Base-by-base conservation (phyloP, 2,113 vertebrate genomes). In the Anser brachyrhynchus region DNA sequence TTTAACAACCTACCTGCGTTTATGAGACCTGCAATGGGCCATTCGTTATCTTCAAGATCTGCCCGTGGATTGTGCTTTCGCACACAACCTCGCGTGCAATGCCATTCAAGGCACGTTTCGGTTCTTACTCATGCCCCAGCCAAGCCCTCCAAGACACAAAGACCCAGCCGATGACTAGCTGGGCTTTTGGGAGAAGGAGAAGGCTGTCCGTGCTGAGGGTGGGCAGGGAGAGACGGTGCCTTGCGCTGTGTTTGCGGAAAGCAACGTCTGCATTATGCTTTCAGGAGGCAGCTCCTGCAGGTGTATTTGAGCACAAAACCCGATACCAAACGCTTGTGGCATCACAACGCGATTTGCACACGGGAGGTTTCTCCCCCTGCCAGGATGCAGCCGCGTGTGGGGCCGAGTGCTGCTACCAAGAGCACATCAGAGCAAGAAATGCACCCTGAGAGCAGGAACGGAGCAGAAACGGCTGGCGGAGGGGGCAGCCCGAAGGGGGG, bases 181-280 rank as follows among this genome's bases (percentile, higher is more conserved):
- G 13, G 28, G 39, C 29, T 17, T 64, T 15, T 90, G 64, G 74
- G 35, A 78, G 80, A 87, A 84, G 21, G 18, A 83, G 75, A 81
- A 65, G 21, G 29, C n/a, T 71, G 44, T 62, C 86, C 72, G 66
- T 74, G 80, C 31, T 84, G 79, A 58, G 58, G 70, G 31, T 2
- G 2, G 44, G 77, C 35, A 87, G 80, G 76, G 84, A 85, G 19
- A 19, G 16, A 87, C 66, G 41, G 26, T 85, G 71, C 84, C 59
- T 59, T 55, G 64, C 46, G 74, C 77, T 95, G n/a, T 61, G 43
- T 79, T 76, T 82, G 31, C 72, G 54, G 49, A 91, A 66, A 92
- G 66, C 31, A 69, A 87, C 75, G 84, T 91, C 70, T 95, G 59
- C 49, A 62, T 93, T 94, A 90, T 76, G 93, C 66, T 81, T 96